Evolutionary conservation across 2,797 vertebrate species (phyloP).

Genomic region (Cynopterus sphinx): DNA sequence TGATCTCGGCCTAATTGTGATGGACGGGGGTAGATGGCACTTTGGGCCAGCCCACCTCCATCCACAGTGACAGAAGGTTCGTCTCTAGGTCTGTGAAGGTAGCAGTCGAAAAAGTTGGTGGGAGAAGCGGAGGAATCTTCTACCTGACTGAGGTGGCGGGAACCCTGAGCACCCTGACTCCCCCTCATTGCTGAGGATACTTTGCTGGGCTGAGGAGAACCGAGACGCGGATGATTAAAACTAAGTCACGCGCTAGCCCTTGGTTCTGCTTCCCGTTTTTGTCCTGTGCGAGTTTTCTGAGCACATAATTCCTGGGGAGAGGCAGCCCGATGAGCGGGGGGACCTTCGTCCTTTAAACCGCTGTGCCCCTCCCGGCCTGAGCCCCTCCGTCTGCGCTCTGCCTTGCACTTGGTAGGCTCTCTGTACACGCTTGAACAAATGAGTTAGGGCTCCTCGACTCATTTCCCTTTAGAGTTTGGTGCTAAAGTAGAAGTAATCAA

Average conservation of each 20-base stretch:
- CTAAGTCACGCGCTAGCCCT: neutral
- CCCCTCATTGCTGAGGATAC: neutral
- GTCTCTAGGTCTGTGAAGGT: neutral
- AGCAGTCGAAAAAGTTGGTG: neutral
- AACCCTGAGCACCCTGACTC: neutral
- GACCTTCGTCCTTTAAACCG: neutral
- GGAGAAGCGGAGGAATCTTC: neutral
- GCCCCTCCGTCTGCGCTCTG: neutral
- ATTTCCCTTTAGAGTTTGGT: neutral
- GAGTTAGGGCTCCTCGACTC: neutral
- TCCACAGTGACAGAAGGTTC: neutral
- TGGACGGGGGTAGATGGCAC: neutral
- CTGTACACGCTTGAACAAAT: neutral
- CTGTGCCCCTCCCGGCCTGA: neutral
- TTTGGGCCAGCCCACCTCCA: neutral
- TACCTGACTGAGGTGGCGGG: neutral
- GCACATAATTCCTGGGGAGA: neutral
- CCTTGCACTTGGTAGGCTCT: neutral
- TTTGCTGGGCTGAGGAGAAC: neutral
- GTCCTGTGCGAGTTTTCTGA: neutral
- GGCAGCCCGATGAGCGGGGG: neutral
- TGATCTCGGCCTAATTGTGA: neutral
- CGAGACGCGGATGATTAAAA: neutral
- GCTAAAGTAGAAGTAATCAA: neutral
- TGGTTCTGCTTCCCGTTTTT: neutral